A percentile compares a stretch with the other conserved stretches of the same genome.
These are phyloP conservation scores for Chlorocebus sabaeus DNA, from an alignment of 2,113 vertebrate species.

Conservation along the genomic window DNA sequence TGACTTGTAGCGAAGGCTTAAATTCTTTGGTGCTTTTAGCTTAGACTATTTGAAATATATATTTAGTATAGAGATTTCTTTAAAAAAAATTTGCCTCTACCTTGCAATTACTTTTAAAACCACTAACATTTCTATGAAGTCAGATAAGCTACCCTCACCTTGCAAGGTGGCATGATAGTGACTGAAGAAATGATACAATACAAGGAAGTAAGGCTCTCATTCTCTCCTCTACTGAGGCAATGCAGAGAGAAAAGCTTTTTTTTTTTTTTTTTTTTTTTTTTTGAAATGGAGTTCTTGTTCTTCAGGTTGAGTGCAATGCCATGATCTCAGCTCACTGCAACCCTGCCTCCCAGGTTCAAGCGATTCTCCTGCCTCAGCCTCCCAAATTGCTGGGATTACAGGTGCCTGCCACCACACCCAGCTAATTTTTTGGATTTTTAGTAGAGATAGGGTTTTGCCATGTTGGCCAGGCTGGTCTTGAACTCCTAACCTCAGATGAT, in stretches of 20 bases:
- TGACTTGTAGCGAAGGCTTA: neutral
- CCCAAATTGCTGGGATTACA: too few species aligned
- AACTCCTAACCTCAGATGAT: too few species aligned
- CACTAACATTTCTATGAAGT: neutral
- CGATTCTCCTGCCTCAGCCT: too few species aligned
- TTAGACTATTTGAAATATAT: neutral
- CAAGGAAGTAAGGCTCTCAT: neutral
- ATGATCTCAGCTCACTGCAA: too few species aligned
- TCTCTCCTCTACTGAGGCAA: neutral
- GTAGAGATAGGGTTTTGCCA: too few species aligned
- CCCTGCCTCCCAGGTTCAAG: too few species aligned
- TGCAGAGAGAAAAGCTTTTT: neutral
- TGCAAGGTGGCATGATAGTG: neutral
- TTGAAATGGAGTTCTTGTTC: too few species aligned
- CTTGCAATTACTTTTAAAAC: neutral
- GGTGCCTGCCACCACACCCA: accelerated
- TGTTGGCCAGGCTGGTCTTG: too few species aligned
- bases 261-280: too few species aligned
- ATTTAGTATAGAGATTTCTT: neutral
- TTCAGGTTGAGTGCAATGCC: too few species aligned
- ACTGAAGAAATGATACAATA: neutral
- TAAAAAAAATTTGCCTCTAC: neutral
- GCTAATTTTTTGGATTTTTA: too few species aligned
- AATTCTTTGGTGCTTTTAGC: neutral
- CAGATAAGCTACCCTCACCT: neutral